Evolutionary conservation across 1,140 invertebrate genomes (phyloP).

Genomic region (Pogonomyrmex barbatus): DNA sequence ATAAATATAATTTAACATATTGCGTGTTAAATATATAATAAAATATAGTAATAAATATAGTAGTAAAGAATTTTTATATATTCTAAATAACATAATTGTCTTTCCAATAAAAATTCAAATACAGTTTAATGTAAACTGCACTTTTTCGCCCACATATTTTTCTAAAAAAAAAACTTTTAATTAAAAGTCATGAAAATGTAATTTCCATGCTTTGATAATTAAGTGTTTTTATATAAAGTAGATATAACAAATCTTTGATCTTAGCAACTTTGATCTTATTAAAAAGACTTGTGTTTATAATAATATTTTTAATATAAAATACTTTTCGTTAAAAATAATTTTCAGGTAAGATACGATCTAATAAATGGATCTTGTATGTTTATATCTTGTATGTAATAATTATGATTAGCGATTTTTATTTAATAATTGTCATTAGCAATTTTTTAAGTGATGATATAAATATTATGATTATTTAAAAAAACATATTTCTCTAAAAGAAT

Average conservation of each 20-base stretch:
- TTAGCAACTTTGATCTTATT: neutral
- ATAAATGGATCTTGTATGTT: neutral
- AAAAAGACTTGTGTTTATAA: neutral
- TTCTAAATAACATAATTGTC: neutral
- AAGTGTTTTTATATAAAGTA: neutral
- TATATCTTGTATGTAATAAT: no score
- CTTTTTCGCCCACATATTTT: neutral
- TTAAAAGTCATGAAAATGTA: neutral
- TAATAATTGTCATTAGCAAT: neutral
- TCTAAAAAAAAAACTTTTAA: constrained; percentile 17
- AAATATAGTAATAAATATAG: neutral
- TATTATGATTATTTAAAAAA: neutral
- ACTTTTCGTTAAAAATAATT: neutral
- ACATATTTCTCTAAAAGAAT: neutral
- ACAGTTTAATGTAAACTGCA: neutral
- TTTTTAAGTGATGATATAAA: neutral
- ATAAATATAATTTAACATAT: neutral
- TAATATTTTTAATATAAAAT: neutral
- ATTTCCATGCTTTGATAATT: neutral
- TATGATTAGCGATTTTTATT: neutral
- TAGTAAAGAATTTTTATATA: neutral
- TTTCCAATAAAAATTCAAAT: neutral
- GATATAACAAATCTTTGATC: constrained; percentile 21
- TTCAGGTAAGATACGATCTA: neutral
- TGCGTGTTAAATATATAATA: neutral